These are phyloP conservation scores for Drosophila guanche DNA, from an alignment of 1,140 invertebrate genomes.

Conservation along the genomic window DNA sequence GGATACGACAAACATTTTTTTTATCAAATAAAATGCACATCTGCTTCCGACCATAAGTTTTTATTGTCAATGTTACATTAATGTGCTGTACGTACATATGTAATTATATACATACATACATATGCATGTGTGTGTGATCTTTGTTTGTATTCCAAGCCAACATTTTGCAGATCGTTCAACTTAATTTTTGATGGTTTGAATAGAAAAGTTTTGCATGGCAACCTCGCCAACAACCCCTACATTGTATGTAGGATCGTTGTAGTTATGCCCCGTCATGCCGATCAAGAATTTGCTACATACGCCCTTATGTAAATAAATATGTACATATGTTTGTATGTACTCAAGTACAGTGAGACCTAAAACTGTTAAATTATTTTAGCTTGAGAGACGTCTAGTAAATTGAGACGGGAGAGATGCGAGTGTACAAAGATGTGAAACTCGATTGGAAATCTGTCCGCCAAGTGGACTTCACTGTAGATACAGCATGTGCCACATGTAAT, in stretches of 20 bases:
- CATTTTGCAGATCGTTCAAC: conserved; percentile 55
- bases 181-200: conserved; percentile 51
- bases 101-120: conserved; percentile 6
- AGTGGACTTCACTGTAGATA: background rate
- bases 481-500: conserved; percentile 8
- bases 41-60: conserved; percentile 29
- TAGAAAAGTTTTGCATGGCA: conserved; percentile 53
- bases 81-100: conserved; percentile 10
- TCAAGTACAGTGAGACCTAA: conserved; percentile 9
- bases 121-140: conserved; percentile 14
- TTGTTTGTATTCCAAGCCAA: background rate
- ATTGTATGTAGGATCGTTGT: conserved; percentile 46
- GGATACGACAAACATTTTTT: conserved; percentile 3
- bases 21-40: conserved; percentile 8
- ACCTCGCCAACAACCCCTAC: conserved; percentile 40
- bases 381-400: too few species aligned
- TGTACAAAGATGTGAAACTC: too few species aligned
- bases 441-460: too few species aligned
- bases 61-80: conserved; percentile 1
- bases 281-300: conserved; percentile 23
- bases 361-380: too few species aligned
- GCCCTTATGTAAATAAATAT: conserved; percentile 15
- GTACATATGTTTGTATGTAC: conserved; percentile 17
- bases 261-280: conserved; percentile 51
- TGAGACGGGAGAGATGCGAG: too few species aligned